phyloP scores from a whole-genome alignment of 2,113 vertebrate species.

The Nettapus auritus region DNA sequence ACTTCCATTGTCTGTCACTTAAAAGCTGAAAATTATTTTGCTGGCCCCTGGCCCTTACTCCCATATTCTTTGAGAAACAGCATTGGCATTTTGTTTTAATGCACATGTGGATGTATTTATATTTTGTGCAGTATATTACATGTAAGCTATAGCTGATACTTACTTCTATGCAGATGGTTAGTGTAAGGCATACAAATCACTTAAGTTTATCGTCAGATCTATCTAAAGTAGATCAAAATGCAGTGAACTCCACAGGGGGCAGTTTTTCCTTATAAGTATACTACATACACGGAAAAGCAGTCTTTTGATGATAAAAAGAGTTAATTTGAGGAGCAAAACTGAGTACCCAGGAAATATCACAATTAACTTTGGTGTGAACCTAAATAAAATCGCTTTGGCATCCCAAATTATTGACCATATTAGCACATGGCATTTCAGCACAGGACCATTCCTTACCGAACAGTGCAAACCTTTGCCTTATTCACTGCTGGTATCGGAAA shows the following conservation, averaged over 20 bases:
- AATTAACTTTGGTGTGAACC: neutral
- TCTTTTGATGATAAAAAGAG: neutral
- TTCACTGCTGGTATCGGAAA: neutral
- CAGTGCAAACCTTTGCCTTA: neutral
- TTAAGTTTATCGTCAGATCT: neutral
- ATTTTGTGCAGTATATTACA: neutral
- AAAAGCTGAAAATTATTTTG: slow-evolving; percentile 29
- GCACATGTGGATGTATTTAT: neutral
- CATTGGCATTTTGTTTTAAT: neutral
- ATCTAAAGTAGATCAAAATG: slow-evolving; percentile 1
- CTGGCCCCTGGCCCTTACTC: neutral
- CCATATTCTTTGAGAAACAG: neutral
- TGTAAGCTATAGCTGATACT: neutral
- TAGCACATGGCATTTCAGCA: neutral
- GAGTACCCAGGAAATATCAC: neutral
- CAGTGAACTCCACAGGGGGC: neutral
- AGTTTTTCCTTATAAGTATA: neutral
- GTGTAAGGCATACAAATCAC: slow-evolving; percentile 4
- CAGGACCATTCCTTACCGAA: neutral
- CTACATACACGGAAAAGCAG: neutral
- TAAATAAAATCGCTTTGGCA: neutral
- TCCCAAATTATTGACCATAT: neutral
- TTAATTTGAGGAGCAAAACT: neutral
- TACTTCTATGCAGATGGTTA: neutral
- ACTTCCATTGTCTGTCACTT: slow-evolving; percentile 48